Conservation (phyloP, 1,140 invertebrate species). For the Tenebrio molitor region DNA sequence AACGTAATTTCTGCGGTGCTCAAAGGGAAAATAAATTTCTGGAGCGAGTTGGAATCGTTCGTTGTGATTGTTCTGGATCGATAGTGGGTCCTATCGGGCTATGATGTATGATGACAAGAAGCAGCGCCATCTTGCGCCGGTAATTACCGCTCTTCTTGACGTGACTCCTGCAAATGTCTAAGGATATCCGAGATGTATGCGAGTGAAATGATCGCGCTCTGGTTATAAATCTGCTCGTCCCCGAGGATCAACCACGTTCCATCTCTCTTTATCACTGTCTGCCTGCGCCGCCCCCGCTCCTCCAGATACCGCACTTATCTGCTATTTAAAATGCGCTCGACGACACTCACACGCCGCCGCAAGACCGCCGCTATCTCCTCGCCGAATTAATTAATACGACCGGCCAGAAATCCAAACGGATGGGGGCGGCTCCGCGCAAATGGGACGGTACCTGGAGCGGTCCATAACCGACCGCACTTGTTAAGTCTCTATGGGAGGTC, state of each 20-base stretch:
- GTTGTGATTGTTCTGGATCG: no score
- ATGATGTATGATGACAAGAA: conserved; percentile 52
- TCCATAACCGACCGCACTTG: conserved; percentile 2
- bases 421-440: no score
- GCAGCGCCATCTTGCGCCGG: conserved; percentile 53
- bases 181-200: conserved; percentile 57
- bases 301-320: conserved; percentile 40
- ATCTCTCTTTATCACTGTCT: conserved; percentile 54
- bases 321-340: conserved; percentile 35
- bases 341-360: conserved; percentile 29
- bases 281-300: conserved; percentile 13
- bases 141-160: conserved; percentile 56
- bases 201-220: conserved; percentile 55
- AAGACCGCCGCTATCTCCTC: conserved; percentile 22
- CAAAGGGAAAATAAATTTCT: no score
- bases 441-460: no score
- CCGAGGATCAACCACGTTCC: conserved; percentile 51
- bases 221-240: conserved; percentile 54
- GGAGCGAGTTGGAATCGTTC: no score
- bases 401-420: neutral
- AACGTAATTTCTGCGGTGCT: conserved; percentile 38
- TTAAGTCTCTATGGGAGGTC: conserved; percentile 6
- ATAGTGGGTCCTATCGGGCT: no score
- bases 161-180: conserved; percentile 55
- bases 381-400: conserved; percentile 28